Evolutionary conservation across 2,888 invertebrate genomes (phyloP), one percentile per base, ranked within the genome.

Genomic region (Isoperla grammatica): DNA sequence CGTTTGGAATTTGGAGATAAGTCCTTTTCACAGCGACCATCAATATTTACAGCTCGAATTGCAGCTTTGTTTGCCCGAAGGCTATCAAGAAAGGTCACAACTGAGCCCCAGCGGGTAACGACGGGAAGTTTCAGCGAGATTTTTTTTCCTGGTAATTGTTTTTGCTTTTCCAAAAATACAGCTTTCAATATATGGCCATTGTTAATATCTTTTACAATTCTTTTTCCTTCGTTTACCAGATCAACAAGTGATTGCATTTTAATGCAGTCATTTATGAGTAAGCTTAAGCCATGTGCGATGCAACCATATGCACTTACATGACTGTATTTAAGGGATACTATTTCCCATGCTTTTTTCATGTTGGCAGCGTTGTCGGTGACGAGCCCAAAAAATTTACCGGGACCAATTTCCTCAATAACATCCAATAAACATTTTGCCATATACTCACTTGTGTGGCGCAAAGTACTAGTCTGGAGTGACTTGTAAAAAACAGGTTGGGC

Each of bases 401-500:
- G 35, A 15, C 49, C 49, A 49, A 49, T 15, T 22, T 22, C 29
- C 29, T 49, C 23, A 15, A 49, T 49, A 29, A 49, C 35, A 3
- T 49, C 29, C 11, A n/a, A 49, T 29, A 69, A 43, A 56, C 60
- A 43, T 42, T 45, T 54, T 64, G 60, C 66, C 50, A 63, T 66
- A 17, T 65, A 62, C 29, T 68, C 64, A 56, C 63, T 65, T 46
- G 66, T 67, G 60, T 69, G 66, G 54, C 63, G 53, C 58, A 67
- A 59, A 2, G 62, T 61, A 15, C 40, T 61, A 13, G 68, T 67
- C 19, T 53, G 53, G 49, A 69, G 57, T 6, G 65, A 65, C 59
- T 64, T 63, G 22, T 65, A 67, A 57, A 68, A 64, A n/a, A 69
- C 64, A 45, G 68, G 69, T 53, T 65, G 64, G 53, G 68, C 68